phyloP scores from a whole-genome alignment of 2,113 vertebrate species.

The Crypturellus undulatus region DNA sequence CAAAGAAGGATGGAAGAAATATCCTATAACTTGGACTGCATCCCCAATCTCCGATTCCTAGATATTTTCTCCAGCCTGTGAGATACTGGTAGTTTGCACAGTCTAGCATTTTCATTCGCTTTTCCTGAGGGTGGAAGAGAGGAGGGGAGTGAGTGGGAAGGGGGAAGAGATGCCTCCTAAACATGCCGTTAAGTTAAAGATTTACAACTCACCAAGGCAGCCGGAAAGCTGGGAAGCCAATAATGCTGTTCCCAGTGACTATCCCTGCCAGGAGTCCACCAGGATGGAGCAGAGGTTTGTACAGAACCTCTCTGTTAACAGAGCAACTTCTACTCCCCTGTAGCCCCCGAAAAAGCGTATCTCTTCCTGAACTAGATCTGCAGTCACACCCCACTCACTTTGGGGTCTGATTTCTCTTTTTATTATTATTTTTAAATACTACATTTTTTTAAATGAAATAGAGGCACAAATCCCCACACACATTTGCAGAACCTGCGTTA shows the following conservation, averaged over 20 bases:
- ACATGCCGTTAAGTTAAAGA: conserved; percentile 80
- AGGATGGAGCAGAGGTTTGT: conserved; percentile 44
- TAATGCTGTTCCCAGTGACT: conserved; percentile 69
- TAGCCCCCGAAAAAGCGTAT: background rate
- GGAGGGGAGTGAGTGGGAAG: conserved; percentile 10
- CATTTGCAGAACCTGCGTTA: background rate
- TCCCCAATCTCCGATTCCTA: fast-evolving
- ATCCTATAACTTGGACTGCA: conserved; percentile 11
- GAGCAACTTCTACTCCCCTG: conserved; percentile 7
- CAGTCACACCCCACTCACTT: conserved; percentile 7
- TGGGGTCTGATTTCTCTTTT: fast-evolving
- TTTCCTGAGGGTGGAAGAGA: conserved; percentile 6
- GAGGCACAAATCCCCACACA: background rate
- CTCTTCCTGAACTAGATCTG: conserved; percentile 24
- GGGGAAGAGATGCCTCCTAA: conserved; percentile 54
- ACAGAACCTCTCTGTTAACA: conserved; percentile 51
- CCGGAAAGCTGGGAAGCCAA: conserved; percentile 68
- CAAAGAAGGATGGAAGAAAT: conserved; percentile 13
- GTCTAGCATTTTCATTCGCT: conserved; percentile 12
- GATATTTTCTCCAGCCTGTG: background rate
- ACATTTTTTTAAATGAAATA: background rate
- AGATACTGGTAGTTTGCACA: background rate
- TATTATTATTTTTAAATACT: background rate
- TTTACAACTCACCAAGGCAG: conserved; percentile 77
- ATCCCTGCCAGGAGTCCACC: conserved; percentile 47